Evolutionary conservation across 2,888 invertebrate species (phyloP).

Genomic region (Drosophila longiperda): DNA sequence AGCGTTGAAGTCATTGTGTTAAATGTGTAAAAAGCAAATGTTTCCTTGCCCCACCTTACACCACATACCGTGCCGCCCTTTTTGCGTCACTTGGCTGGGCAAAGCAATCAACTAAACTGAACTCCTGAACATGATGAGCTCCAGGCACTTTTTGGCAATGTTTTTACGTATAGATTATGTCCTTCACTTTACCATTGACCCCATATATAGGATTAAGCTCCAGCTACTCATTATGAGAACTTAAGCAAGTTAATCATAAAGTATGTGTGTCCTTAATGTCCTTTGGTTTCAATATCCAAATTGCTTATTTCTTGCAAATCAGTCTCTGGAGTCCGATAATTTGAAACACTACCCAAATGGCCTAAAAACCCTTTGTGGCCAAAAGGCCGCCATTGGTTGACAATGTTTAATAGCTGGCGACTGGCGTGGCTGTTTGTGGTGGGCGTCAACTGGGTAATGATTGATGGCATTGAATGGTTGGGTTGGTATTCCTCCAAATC

Average conservation of each 20-base stretch:
- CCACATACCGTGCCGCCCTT: not conserved
- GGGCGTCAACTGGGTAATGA: constrained; percentile 63
- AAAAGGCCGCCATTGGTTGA: constrained; percentile 11
- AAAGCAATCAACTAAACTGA: constrained; percentile 31
- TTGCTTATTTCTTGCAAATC: constrained; percentile 37
- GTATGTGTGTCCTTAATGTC: not conserved
- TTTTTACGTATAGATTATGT: constrained; percentile 1
- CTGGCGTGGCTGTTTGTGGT: constrained; percentile 31
- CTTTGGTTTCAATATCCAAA: constrained; percentile 40
- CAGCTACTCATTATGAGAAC: constrained; percentile 8
- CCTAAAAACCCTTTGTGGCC: constrained; percentile 31
- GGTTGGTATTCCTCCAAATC: constrained; percentile 5
- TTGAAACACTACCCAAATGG: constrained; percentile 35
- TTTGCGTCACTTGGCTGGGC: constrained; percentile 18
- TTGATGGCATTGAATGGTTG: constrained; percentile 47
- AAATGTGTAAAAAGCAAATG: constrained; percentile 41
- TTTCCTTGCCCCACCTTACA: not conserved
- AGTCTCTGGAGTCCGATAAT: constrained; percentile 40
- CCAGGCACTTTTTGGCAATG: constrained; percentile 8
- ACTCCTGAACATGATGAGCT: constrained; percentile 6
- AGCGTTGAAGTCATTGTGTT: constrained; percentile 39
- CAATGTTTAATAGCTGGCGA: constrained; percentile 29
- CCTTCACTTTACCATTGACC: constrained; percentile 7
- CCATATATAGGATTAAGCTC: constrained; percentile 2
- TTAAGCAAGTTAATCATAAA: constrained; percentile 19